Conservation (phyloP, 2,888 invertebrate genomes). For the Subacronicta megacephala region DNA sequence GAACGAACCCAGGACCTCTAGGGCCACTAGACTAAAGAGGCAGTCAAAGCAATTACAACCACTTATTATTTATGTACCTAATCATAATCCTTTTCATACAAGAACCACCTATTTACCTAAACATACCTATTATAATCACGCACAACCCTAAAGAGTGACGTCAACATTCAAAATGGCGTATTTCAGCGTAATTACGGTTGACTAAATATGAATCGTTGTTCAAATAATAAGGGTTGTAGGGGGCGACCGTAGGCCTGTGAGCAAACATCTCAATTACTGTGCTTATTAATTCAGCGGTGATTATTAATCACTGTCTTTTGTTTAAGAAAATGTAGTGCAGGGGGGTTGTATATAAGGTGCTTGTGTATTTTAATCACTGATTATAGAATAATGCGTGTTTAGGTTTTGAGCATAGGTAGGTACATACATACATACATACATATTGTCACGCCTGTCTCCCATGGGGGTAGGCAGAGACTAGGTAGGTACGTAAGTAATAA, state of each 20-base stretch:
- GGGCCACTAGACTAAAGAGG: no score
- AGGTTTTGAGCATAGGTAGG: no score
- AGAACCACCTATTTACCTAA: neutral
- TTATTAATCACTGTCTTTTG: slow-evolving; percentile 75
- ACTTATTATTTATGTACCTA: no score
- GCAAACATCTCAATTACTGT: slow-evolving; percentile 88
- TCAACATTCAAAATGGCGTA: slow-evolving; percentile 63
- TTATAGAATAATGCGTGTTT: no score
- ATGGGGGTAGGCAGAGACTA: no score
- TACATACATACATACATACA: no score
- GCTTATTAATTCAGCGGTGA: slow-evolving; percentile 84
- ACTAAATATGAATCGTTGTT: slow-evolving; percentile 82
- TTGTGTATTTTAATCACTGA: no score
- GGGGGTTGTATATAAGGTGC: slow-evolving; percentile 1
- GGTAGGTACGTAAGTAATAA: no score
- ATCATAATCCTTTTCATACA: neutral
- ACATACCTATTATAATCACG: slow-evolving; percentile 23
- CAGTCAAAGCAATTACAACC: no score
- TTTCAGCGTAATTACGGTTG: slow-evolving; percentile 84
- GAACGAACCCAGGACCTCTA: no score
- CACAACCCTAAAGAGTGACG: slow-evolving; percentile 55
- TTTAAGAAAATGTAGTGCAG: slow-evolving; percentile 63
- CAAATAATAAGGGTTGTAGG: slow-evolving; percentile 73
- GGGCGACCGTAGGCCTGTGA: slow-evolving; percentile 71
- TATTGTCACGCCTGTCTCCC: no score